Conservation (phyloP, 2,797 vertebrate species). For the Semaprochilodus insignis region DNA sequence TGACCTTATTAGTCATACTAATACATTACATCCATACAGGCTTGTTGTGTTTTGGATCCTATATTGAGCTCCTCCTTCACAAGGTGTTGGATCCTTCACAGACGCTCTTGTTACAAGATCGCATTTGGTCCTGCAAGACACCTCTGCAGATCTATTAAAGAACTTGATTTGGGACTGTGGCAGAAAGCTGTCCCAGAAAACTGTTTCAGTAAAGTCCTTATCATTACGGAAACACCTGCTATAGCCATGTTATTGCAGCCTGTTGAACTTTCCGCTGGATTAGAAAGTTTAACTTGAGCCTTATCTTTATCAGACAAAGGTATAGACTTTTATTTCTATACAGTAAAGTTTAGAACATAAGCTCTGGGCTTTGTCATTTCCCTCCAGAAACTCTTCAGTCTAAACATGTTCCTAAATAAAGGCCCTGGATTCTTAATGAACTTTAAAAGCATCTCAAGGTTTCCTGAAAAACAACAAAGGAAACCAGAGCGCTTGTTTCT, state of each 20-base stretch:
- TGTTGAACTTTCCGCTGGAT: not conserved
- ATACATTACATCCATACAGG: no score
- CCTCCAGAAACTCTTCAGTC: not conserved
- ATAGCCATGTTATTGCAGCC: not conserved
- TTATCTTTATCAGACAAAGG: not conserved
- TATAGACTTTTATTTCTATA: not conserved
- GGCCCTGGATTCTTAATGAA: conserved; percentile 13
- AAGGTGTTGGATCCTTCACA: no score
- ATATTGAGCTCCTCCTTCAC: no score
- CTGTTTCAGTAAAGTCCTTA: no score
- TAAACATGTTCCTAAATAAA: conserved; percentile 2
- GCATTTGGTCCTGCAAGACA: no score
- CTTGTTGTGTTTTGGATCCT: no score
- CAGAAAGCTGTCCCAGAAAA: no score
- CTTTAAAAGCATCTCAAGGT: conserved; percentile 55
- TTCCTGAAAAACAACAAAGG: conserved; percentile 67
- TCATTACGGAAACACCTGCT: no score
- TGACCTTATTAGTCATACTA: no score
- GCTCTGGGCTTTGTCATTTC: not conserved
- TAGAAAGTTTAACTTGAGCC: not conserved
- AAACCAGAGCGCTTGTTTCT: conserved; percentile 55
- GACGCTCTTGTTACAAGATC: no score
- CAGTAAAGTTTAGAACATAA: not conserved
- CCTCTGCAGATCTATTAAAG: no score
- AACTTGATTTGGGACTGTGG: no score